Percentiles rank a stretch among this genome's conserved stretches.
Conservation (phyloP, 2,888 invertebrate genomes). For the Pristionchus japonicus region DNA sequence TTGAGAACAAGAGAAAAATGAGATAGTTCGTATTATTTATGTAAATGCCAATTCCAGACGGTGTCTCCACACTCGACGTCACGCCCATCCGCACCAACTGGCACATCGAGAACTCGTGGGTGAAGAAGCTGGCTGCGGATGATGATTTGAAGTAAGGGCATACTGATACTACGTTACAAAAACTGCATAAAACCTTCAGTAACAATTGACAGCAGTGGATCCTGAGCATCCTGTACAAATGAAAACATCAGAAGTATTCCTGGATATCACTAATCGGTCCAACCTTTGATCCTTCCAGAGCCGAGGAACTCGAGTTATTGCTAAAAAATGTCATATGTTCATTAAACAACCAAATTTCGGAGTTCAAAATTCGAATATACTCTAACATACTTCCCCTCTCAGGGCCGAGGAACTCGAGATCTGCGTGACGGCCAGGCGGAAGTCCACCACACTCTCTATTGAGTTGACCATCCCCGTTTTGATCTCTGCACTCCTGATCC, state of each 20-base stretch:
- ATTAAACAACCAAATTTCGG: not conserved
- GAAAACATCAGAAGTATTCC: too few relatives aligned
- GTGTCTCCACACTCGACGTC: constrained; percentile 51
- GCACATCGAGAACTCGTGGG: constrained; percentile 64
- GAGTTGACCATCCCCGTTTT: constrained; percentile 69
- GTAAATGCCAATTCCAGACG: too few relatives aligned
- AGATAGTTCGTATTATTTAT: too few relatives aligned
- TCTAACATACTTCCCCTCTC: not conserved
- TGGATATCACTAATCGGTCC: too few relatives aligned
- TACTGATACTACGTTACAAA: too few relatives aligned
- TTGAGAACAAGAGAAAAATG: too few relatives aligned
- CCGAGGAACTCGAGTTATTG: not conserved
- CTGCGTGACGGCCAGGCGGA: constrained; percentile 64
- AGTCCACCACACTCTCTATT: constrained; percentile 66
- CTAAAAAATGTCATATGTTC: not conserved
- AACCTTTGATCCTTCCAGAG: too few relatives aligned
- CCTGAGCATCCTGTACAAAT: too few relatives aligned
- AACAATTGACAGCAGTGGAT: too few relatives aligned
- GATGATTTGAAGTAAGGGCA: constrained; percentile 63
- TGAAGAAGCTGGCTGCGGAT: constrained; percentile 58
- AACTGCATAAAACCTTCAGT: too few relatives aligned
- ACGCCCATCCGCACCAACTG: constrained; percentile 61
- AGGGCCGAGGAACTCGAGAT: constrained; percentile 64
- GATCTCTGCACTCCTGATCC: constrained; percentile 66
- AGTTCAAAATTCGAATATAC: not conserved